Conservation (phyloP, 2,888 invertebrate genomes). For the Camptogramma bilineatum region DNA sequence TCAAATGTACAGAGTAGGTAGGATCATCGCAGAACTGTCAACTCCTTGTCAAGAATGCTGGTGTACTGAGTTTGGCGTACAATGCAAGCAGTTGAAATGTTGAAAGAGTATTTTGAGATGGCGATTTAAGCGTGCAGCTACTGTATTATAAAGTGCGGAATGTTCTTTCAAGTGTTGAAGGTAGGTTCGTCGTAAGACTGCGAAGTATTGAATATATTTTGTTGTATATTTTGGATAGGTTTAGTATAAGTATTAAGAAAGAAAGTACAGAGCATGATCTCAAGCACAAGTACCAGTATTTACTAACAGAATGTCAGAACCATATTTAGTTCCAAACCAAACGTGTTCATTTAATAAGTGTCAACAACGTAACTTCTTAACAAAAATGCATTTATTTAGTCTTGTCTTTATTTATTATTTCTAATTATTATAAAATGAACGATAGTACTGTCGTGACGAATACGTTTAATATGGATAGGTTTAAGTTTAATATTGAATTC, state of each 20-base stretch:
- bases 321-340: conserved; percentile 6
- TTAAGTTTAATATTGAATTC: conserved; percentile 14
- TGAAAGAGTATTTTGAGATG: conserved; percentile 40
- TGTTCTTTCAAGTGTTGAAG: conserved; percentile 3
- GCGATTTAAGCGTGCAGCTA: not conserved
- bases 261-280: conserved; percentile 65
- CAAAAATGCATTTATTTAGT: conserved; percentile 31
- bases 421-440: not conserved
- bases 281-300: conserved; percentile 54
- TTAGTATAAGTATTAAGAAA: conserved; percentile 50
- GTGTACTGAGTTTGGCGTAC: conserved; percentile 94
- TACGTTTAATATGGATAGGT: conserved; percentile 3
- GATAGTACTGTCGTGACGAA: conserved; percentile 8
- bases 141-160: conserved; percentile 18
- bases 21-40: conserved; percentile 93
- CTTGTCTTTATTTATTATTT: conserved; percentile 5
- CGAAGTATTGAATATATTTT: conserved; percentile 18
- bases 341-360: conserved; percentile 11
- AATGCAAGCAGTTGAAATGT: conserved; percentile 89
- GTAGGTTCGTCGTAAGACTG: conserved; percentile 1
- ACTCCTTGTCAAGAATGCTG: conserved; percentile 93
- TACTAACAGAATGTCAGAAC: conserved; percentile 4
- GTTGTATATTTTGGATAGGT: conserved; percentile 32
- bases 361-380: conserved; percentile 3
- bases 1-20: conserved; percentile 93